Percentiles rank a stretch among this genome's conserved stretches.
Evolutionary conservation across 2,888 invertebrate genomes (phyloP).

Genomic region (Leptodirus hochenwartii): DNA sequence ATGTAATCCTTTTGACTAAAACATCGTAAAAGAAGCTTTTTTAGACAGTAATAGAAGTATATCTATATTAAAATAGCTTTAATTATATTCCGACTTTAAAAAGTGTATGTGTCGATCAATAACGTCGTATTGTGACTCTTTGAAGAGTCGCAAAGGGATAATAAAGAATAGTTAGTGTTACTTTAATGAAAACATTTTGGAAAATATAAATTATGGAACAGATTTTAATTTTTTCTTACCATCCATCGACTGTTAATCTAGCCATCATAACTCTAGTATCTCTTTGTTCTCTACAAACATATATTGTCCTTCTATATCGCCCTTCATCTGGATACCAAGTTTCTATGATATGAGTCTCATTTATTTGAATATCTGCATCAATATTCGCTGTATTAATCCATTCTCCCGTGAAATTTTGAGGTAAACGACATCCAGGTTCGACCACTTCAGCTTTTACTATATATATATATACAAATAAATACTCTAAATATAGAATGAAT

Average conservation of each 20-base stretch:
- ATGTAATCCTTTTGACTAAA: slow-evolving; percentile 89
- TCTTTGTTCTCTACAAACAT: slow-evolving; percentile 84
- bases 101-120: too few species aligned
- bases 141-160: too few species aligned
- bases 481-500: background rate
- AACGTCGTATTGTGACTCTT: too few species aligned
- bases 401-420: slow-evolving; percentile 83
- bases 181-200: slow-evolving; percentile 9
- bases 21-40: too few species aligned
- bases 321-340: slow-evolving; percentile 88
- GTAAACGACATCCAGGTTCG: slow-evolving; percentile 77
- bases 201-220: slow-evolving; percentile 4
- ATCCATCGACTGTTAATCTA: slow-evolving; percentile 86
- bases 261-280: slow-evolving; percentile 92
- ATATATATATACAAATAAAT: slow-evolving; percentile 11
- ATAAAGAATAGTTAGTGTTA: too few species aligned
- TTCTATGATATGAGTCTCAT: slow-evolving; percentile 92
- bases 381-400: slow-evolving; percentile 98
- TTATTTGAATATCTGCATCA: slow-evolving; percentile 84
- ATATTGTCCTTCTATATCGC: slow-evolving; percentile 72
- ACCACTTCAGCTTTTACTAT: slow-evolving; percentile 66
- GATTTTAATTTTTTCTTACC: slow-evolving; percentile 31
- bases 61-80: too few species aligned
- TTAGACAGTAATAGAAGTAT: too few species aligned
- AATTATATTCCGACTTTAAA: too few species aligned